These are phyloP conservation scores for Salvator merianae DNA, from an alignment of 2,113 vertebrate species.

Conservation along the genomic window DNA sequence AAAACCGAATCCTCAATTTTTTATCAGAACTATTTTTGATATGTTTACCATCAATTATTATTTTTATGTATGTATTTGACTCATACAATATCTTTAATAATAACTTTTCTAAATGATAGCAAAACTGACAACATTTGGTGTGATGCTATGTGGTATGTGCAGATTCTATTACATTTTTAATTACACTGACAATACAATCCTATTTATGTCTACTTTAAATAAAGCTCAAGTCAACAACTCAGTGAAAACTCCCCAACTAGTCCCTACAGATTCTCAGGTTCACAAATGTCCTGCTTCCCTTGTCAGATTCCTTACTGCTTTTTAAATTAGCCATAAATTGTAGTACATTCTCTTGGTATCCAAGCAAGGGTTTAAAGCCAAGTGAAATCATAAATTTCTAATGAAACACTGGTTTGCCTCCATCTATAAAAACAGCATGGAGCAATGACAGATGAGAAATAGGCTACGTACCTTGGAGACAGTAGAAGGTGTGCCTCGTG, in stretches of 20 bases:
- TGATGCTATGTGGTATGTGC: not conserved
- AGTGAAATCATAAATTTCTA: no score
- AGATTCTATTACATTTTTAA: not conserved
- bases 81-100: not conserved
- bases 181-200: not conserved
- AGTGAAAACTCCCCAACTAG: no score
- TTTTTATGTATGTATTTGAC: not conserved
- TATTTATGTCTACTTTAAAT: not conserved
- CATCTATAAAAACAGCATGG: no score
- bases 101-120: conserved; percentile 9
- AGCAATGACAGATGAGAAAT: no score
- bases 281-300: not conserved
- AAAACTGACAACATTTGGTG: not conserved
- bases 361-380: no score
- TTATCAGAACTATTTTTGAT: not conserved
- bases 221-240: not conserved
- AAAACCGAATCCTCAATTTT: not conserved
- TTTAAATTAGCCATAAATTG: no score
- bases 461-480: no score
- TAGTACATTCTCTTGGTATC: no score
- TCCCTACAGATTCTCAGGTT: no score
- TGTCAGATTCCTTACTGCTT: no score
- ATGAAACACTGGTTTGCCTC: no score
- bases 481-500: no score
- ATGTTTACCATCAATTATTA: not conserved